These are phyloP conservation scores for Syngnathus typhle DNA, from an alignment of 2,113 vertebrate genomes.

Conservation along the genomic window DNA sequence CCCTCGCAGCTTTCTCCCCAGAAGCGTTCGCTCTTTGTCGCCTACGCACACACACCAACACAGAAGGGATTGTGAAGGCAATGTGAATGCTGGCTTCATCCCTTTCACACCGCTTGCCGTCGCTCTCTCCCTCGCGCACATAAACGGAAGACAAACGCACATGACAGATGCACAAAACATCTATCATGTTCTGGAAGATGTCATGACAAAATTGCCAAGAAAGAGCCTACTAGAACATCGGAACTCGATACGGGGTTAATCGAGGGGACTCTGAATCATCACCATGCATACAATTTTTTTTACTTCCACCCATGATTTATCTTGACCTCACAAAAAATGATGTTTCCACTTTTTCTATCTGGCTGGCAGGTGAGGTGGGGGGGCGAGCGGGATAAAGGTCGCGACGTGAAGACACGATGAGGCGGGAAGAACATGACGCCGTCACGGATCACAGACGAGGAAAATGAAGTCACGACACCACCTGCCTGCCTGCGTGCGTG, in stretches of 20 bases:
- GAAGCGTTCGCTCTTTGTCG: slow-evolving; percentile 5
- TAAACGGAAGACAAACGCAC: slow-evolving; percentile 5
- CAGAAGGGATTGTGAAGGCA: background rate
- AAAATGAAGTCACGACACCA: slow-evolving; percentile 48
- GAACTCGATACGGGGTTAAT: background rate
- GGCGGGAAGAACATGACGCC: slow-evolving; percentile 20
- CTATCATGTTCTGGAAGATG: background rate
- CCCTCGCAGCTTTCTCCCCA: slow-evolving; percentile 39
- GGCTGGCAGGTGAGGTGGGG: background rate
- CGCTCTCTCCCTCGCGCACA: slow-evolving; percentile 16
- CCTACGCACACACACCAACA: slow-evolving; percentile 12
- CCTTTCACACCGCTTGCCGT: background rate
- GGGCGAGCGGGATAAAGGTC: slow-evolving; percentile 29
- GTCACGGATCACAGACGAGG: slow-evolving; percentile 43
- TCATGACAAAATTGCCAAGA: background rate
- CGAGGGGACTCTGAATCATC: no score
- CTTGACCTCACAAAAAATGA: no score
- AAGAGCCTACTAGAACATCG: background rate
- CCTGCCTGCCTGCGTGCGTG: background rate
- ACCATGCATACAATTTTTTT: no score
- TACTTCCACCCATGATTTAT: no score
- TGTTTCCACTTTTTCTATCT: no score
- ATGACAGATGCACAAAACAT: background rate
- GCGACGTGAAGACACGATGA: slow-evolving; percentile 34
- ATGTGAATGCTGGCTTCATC: background rate